Conservation (phyloP, 2,113 vertebrate species). For the Gorsachius goisagi region DNA sequence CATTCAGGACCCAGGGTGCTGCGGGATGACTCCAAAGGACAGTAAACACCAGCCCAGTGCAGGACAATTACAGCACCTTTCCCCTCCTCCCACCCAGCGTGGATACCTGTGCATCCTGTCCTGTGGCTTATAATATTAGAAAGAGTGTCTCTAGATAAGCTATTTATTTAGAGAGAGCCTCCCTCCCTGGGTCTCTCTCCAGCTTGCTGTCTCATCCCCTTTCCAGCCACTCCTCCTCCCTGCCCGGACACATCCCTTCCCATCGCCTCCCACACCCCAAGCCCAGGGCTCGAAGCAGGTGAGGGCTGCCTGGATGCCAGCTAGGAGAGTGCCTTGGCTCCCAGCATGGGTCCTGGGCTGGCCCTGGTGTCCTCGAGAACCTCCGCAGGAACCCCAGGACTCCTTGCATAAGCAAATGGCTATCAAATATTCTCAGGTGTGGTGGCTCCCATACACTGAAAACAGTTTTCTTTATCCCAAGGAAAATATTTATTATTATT, state of each 20-base stretch:
- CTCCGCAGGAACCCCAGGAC: background rate
- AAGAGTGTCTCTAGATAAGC: background rate
- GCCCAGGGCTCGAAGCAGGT: background rate
- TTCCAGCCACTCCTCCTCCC: background rate
- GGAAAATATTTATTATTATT: background rate
- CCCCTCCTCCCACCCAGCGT: background rate
- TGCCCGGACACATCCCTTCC: background rate
- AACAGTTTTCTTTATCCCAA: background rate
- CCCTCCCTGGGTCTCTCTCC: background rate
- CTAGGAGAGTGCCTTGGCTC: fast-evolving
- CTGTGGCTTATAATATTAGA: background rate
- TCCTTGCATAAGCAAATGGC: background rate
- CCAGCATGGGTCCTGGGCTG: fast-evolving
- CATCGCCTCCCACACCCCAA: background rate
- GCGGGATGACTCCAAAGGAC: background rate
- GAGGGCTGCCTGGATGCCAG: background rate
- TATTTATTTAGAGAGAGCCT: background rate
- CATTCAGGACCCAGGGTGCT: background rate
- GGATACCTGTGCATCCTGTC: background rate
- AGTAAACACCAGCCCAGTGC: background rate
- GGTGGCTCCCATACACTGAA: background rate
- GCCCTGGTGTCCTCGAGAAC: background rate
- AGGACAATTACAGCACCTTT: background rate
- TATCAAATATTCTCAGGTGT: background rate
- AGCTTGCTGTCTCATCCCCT: background rate